Conservation (phyloP, 2,888 invertebrate species). For the Macrosoma leucophasiata region DNA sequence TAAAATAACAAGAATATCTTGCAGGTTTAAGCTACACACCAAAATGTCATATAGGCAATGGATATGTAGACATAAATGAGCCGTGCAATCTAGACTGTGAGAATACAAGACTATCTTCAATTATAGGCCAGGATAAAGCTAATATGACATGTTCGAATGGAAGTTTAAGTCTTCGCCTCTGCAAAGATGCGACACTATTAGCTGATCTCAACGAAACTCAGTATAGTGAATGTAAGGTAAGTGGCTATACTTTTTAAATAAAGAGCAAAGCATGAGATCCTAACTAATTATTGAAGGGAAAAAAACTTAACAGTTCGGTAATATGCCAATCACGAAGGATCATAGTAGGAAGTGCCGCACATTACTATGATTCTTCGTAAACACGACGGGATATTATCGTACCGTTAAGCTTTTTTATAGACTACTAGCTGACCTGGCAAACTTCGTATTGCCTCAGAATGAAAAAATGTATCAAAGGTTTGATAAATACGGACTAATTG, state of each 20-base stretch:
- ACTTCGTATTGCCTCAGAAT: too few relatives aligned
- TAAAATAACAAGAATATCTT: conserved; percentile 4
- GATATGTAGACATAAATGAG: conserved; percentile 48
- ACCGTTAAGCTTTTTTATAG: too few relatives aligned
- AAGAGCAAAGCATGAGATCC: too few relatives aligned
- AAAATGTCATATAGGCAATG: conserved; percentile 41
- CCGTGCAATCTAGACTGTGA: conserved; percentile 47
- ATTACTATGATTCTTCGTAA: too few relatives aligned
- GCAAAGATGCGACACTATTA: conserved; percentile 3
- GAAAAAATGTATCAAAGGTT: too few relatives aligned
- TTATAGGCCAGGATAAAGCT: conserved; percentile 32
- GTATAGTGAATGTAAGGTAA: conserved; percentile 19
- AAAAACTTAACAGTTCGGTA: background rate
- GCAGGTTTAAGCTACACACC: conserved; percentile 35
- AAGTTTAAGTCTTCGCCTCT: conserved; percentile 11
- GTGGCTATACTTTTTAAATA: too few relatives aligned
- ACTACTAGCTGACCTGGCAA: too few relatives aligned
- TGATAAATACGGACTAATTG: too few relatives aligned
- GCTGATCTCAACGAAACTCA: conserved; percentile 4
- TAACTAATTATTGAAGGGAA: too few relatives aligned
- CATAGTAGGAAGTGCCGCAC: too few relatives aligned
- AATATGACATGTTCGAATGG: conserved; percentile 53
- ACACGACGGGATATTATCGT: too few relatives aligned
- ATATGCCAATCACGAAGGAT: too few relatives aligned
- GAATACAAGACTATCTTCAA: conserved; percentile 30